Evolutionary conservation across 2,888 invertebrate species (phyloP).

Genomic region (Parascotia fuliginaria): DNA sequence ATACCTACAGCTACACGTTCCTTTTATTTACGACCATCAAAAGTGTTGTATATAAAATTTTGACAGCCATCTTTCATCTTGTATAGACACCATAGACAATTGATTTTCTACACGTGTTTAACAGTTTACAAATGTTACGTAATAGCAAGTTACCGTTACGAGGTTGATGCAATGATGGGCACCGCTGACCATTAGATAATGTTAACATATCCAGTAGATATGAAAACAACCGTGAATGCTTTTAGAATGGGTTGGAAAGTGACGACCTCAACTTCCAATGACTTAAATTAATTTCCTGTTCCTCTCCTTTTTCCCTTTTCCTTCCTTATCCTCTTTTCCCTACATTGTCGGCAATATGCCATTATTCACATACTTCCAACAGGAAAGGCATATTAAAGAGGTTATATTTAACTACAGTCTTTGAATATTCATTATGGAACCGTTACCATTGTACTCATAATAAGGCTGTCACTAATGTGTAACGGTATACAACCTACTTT

Average conservation of each 20-base stretch:
- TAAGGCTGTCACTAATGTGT: constrained; percentile 1
- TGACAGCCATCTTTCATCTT: background rate
- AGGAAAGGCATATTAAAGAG: constrained; percentile 11
- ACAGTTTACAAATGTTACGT: constrained; percentile 5
- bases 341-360: too few species aligned
- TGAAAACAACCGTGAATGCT: too few species aligned
- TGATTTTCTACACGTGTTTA: constrained; percentile 30
- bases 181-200: constrained; percentile 26
- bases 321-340: too few species aligned
- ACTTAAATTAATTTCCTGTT: too few species aligned
- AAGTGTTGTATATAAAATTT: too few species aligned
- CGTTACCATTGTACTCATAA: constrained; percentile 11
- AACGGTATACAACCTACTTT: constrained; percentile 5
- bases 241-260: too few species aligned
- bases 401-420: background rate
- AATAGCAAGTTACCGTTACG: constrained; percentile 11
- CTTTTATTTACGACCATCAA: too few species aligned
- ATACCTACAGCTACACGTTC: too few species aligned
- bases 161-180: constrained; percentile 24
- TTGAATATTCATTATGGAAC: constrained; percentile 12
- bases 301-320: too few species aligned
- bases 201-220: too few species aligned
- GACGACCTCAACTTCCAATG: too few species aligned
- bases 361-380: constrained; percentile 5
- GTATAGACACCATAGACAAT: constrained; percentile 23